Conservation (phyloP, 2,797 vertebrate species). For the Borostomias antarcticus region DNA sequence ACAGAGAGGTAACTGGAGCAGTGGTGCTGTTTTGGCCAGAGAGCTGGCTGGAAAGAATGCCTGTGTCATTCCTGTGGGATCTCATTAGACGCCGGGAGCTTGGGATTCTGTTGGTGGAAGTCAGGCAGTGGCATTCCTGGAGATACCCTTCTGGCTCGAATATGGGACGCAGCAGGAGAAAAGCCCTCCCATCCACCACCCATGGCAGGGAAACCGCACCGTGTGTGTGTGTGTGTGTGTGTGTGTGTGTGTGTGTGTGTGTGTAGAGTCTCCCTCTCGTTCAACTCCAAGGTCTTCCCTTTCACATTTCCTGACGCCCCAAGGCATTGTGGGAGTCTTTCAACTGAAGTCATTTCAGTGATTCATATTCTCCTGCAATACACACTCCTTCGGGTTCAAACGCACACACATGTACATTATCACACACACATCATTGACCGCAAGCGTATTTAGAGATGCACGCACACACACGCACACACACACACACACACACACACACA, state of each 20-base stretch:
- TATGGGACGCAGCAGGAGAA: not conserved
- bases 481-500: conserved; percentile 28
- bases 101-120: conserved; percentile 44
- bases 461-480: not conserved
- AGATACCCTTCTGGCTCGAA: conserved; percentile 38
- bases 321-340: conserved; percentile 38
- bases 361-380: conserved; percentile 30
- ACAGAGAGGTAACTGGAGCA: conserved; percentile 25
- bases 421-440: conserved; percentile 15
- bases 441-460: not conserved
- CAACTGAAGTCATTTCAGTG: not conserved
- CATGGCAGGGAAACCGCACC: not conserved
- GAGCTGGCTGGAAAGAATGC: conserved; percentile 46
- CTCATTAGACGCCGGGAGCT: conserved; percentile 57
- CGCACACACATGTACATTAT: conserved; percentile 33
- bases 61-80: conserved; percentile 47
- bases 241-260: conserved; percentile 31
- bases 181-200: not conserved
- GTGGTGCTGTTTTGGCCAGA: conserved; percentile 13
- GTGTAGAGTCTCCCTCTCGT: conserved; percentile 23
- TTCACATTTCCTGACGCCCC: conserved; percentile 37
- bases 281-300: conserved; percentile 26
- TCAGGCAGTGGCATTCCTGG: conserved; percentile 44
- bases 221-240: conserved; percentile 1
- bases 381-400: conserved; percentile 19